Base-by-base conservation (phyloP, 2,888 invertebrate genomes). In the Brassicogethes aeneus region DNA sequence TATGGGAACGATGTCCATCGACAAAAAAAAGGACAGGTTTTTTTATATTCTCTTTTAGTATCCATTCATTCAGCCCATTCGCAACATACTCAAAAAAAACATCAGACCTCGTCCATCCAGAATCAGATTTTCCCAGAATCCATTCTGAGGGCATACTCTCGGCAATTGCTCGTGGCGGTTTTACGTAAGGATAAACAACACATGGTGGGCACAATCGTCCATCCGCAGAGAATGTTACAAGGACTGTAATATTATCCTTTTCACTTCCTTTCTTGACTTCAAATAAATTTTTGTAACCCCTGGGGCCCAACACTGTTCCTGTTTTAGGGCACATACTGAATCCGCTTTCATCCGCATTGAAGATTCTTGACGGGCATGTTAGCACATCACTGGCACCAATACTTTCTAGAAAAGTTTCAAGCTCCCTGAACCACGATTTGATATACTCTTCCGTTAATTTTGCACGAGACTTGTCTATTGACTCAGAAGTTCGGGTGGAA, bases 1-100 rank as follows among this genome's bases (percentile, higher is more conserved):
- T 37, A 37, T 60, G 60, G 1, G 56, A 57, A 30, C 46, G 48
- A 37, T 56, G 57, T 5, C 56, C 57, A 46, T 60, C 57, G 3
- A 59, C 43, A 10, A 57, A 50, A 33, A 56, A 39, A 15, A 57
- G 39, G 3, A 57, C 49, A 3, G 57, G 53, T 39, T 38, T 49
- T 15, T 39, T 17, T 30, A 47, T 49, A 16, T 45, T 38, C 15
- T 52, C 34, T 10, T 47, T 37, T 30, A 12, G 8, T 10, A 46
- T 8, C 54, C 52, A 54, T 13, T 39, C 15, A 33, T 54, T 40
- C 17, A 54, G 37, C 10, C 41, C 47, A 43, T 52, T 55, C n/a
- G 35, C 38, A 3, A 56, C 37, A 42, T 43, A 56, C 13, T 51
- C 48, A 41, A 44, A 53, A 37, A 57, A 57, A 15, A 47, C 40